Base-by-base conservation (phyloP, 1,140 invertebrate genomes). In the Plectrocnemia conspersa region DNA sequence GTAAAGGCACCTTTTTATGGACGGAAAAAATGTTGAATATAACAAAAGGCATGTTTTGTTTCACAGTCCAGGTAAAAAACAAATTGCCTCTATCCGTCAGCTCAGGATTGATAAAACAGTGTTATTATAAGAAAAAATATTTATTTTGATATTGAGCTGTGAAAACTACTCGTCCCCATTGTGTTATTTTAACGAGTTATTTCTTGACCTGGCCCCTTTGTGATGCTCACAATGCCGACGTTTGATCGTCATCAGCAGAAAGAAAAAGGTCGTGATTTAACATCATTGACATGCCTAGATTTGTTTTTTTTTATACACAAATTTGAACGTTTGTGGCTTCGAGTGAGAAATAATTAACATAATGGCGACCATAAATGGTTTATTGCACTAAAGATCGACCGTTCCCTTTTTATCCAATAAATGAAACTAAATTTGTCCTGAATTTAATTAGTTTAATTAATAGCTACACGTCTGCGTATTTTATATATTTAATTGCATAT, bases 91-190 rank as follows among this genome's bases (percentile, higher is more conserved):
- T 45, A 36, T 46, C 47, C 41, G 48, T 49, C 58, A 49, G 45
- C 42, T 36, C 48, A 33, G 58, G 52, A 61, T 61, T 61, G 59
- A 61, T 61, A 61, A 61, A 61, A 56, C 59, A 46, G 59, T 61
- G 55, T 61, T 61, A 61, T 61, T 61, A 61, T 38, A 44, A 54
- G 45, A 57, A 57, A 61, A 61, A 61, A 61, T 61, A 61, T 61
- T 61, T 61, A 61, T 61, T 61, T 57, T 57, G 47, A 54, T 49
- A 52, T 46, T 46, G 38, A 60, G 47, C 59, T 52, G 59, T 61
- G 55, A 45, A 46, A 54, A 46, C 24, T 40, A 42, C 32, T 19
- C 6, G 33, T 38, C 15, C 11, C 21, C 32, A 35, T 24, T 36
- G 3, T 19, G n/a, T n/a, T n/a, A n/a, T n/a, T n/a, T n/a, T n/a